These are phyloP conservation scores for Apeira syringaria DNA, from an alignment of 2,888 invertebrate species.

Conservation along the genomic window DNA sequence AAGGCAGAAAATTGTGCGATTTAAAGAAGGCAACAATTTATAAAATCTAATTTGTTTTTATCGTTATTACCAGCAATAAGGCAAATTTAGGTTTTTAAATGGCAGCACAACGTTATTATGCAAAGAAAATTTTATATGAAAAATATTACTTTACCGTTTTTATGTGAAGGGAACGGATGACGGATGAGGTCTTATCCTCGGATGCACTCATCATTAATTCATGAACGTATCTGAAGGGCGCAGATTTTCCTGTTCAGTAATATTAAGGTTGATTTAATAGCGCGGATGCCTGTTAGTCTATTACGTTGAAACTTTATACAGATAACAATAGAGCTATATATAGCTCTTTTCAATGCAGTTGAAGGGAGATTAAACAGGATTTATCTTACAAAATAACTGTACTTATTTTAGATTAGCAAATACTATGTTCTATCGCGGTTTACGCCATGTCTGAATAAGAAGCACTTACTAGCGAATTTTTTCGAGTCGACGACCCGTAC, in stretches of 20 bases:
- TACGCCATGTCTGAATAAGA: too few relatives aligned
- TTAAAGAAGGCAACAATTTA: conserved; percentile 34
- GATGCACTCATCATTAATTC: conserved; percentile 12
- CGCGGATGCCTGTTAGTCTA: too few relatives aligned
- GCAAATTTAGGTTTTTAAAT: conserved; percentile 43
- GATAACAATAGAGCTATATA: too few relatives aligned
- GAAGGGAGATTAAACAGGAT: too few relatives aligned
- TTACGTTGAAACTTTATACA: too few relatives aligned
- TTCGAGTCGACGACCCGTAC: too few relatives aligned
- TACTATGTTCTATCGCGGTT: too few relatives aligned
- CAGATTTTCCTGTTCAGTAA: conserved; percentile 6
- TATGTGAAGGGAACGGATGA: conserved; percentile 9
- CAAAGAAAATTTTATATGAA: conserved; percentile 37
- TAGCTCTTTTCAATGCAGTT: too few relatives aligned
- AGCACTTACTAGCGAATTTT: too few relatives aligned
- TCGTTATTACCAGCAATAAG: conserved; percentile 50
- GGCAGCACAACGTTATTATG: conserved; percentile 42
- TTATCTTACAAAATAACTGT: too few relatives aligned
- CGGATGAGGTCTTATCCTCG: conserved; percentile 13
- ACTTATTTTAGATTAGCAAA: too few relatives aligned
- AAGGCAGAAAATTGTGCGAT: conserved; percentile 18
- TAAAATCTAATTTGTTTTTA: conserved; percentile 49
- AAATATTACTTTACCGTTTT: conserved; percentile 36
- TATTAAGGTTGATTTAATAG: background rate
- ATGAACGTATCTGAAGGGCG: conserved; percentile 2